These are phyloP conservation scores for Penelope pileata DNA, from an alignment of 2,113 vertebrate genomes.

Conservation along the genomic window DNA sequence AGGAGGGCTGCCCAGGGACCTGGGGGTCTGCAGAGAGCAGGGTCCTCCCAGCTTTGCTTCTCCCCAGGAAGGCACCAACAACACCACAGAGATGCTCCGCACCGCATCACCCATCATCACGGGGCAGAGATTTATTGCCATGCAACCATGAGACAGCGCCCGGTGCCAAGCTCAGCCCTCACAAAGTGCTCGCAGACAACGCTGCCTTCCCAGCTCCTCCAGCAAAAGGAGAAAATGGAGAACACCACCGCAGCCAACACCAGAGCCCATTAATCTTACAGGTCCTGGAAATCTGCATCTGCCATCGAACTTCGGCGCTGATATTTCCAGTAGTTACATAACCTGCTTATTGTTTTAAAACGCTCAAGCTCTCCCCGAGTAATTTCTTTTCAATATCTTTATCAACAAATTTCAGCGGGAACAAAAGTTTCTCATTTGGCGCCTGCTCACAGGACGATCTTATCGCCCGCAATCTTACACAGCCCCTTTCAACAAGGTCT, in stretches of 20 bases:
- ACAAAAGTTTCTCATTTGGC: slow-evolving; percentile 76
- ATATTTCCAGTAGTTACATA: not conserved
- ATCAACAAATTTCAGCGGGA: slow-evolving; percentile 74
- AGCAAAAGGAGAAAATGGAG: not conserved
- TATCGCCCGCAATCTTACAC: slow-evolving; percentile 76
- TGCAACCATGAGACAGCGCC: not conserved
- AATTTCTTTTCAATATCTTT: slow-evolving; percentile 75
- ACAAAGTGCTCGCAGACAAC: not conserved
- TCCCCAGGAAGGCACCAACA: not conserved
- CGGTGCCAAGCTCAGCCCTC: not conserved
- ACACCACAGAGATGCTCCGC: too few relatives aligned
- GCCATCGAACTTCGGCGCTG: not conserved
- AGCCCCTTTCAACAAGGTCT: slow-evolving; percentile 81
- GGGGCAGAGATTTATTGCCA: not conserved
- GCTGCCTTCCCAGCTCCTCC: not conserved
- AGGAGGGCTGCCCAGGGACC: not conserved
- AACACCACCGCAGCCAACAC: not conserved
- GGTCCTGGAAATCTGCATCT: not conserved
- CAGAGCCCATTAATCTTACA: not conserved
- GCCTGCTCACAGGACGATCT: slow-evolving; percentile 56
- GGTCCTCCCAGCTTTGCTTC: not conserved
- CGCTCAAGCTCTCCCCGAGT: not conserved
- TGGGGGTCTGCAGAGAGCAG: too few relatives aligned
- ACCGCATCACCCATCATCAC: not conserved
- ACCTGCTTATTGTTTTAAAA: slow-evolving; percentile 9